phyloP scores from a whole-genome alignment of 1,140 invertebrate species.

The Drosophila bocqueti region DNA sequence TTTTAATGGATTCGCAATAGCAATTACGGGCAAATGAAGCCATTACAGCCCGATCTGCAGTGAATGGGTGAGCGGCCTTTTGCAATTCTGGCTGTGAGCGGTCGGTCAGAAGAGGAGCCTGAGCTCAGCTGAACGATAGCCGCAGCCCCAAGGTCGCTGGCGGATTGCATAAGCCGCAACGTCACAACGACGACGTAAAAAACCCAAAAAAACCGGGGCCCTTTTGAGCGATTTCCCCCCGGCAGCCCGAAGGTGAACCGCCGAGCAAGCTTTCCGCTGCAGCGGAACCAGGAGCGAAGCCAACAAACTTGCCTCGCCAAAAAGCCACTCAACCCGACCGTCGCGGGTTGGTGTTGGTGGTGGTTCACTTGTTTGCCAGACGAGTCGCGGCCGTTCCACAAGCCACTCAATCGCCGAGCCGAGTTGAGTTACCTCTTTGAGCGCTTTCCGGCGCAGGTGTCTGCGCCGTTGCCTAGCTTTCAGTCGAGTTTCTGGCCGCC shows the following conservation, averaged over 20 bases:
- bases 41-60: conserved; percentile 41
- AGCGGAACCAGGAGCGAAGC: conserved; percentile 63
- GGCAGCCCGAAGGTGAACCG: conserved; percentile 67
- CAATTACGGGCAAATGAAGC: conserved; percentile 49
- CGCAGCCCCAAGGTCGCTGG: conserved; percentile 57
- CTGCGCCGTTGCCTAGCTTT: conserved; percentile 53
- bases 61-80: conserved; percentile 56
- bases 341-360: too few species aligned
- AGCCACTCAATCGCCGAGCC: conserved; percentile 29
- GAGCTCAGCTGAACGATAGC: conserved; percentile 21
- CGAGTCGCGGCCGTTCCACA: conserved; percentile 57
- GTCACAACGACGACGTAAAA: conserved; percentile 53
- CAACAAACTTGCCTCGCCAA: conserved; percentile 63
- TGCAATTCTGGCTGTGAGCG: conserved; percentile 45
- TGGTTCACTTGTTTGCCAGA: conserved; percentile 43
- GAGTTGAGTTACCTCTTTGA: conserved; percentile 27
- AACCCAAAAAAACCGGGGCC: conserved; percentile 57
- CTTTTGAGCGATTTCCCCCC: conserved; percentile 31
- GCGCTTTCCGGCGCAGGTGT: conserved; percentile 40
- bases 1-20: conserved; percentile 44
- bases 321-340: neutral
- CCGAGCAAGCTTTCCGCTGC: conserved; percentile 32
- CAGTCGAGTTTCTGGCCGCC: conserved; percentile 57
- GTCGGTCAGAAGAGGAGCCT: conserved; percentile 38
- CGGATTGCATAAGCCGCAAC: conserved; percentile 62